A percentile compares a stretch with the other conserved stretches of the same genome.
These are phyloP conservation scores for Drosophila maculinotata DNA, from an alignment of 2,888 invertebrate species.

Conservation along the genomic window DNA sequence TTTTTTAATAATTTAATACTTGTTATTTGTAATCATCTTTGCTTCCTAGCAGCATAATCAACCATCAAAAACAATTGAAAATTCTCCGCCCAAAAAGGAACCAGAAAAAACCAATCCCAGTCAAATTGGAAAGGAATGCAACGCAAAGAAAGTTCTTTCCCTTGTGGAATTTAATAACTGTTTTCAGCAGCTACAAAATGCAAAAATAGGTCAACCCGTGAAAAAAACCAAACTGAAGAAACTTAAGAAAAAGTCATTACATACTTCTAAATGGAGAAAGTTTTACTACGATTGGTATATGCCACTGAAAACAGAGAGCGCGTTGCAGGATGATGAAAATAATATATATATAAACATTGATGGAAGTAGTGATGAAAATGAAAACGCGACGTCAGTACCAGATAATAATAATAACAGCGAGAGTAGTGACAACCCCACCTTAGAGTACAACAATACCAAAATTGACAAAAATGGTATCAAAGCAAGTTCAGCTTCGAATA, in stretches of 20 bases:
- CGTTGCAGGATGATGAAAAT: background rate
- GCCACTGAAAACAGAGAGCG: slow-evolving; percentile 39
- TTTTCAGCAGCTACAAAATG: slow-evolving; percentile 48
- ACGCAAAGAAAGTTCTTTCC: slow-evolving; percentile 26
- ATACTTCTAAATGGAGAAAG: slow-evolving; percentile 29
- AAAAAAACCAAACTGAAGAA: slow-evolving; percentile 1
- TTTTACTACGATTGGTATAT: slow-evolving; percentile 63
- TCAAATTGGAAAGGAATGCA: slow-evolving; percentile 24
- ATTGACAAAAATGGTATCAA: background rate
- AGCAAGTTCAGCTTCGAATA: slow-evolving; percentile 9
- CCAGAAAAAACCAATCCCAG: background rate
- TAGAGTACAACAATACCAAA: background rate
- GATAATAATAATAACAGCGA: too few relatives aligned
- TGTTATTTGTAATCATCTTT: too few relatives aligned
- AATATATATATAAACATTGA: background rate
- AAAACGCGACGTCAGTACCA: too few relatives aligned
- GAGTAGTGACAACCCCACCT: too few relatives aligned
- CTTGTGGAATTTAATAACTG: slow-evolving; percentile 61
- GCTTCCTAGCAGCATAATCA: slow-evolving; percentile 8
- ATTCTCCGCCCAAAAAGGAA: background rate
- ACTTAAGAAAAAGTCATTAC: slow-evolving; percentile 27
- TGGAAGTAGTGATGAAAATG: background rate
- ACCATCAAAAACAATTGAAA: background rate
- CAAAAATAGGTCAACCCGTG: background rate
- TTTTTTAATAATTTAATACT: too few relatives aligned